Evolutionary conservation across 2,888 invertebrate species (phyloP), one percentile per base, ranked within the genome.

Genomic region (Ischnus inquisitorius): DNA sequence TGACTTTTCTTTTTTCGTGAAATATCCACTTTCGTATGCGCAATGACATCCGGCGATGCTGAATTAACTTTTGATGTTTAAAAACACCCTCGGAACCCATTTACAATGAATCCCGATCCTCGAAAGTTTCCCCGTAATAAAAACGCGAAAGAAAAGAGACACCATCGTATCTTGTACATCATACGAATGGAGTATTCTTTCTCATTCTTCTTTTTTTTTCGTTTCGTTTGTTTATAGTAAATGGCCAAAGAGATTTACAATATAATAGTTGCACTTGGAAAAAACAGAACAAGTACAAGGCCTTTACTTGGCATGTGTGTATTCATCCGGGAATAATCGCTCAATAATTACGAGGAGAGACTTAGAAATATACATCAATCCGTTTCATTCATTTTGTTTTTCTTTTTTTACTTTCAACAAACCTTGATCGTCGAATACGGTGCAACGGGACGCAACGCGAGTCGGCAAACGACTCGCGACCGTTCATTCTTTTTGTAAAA

Each of bases 1-100:
- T 67, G 25, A 12, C n/a, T 57, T 39, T 62, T 69, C 41, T 43
- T 51, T 54, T 54, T 22, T 79, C 64, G 19, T 75, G 83, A 79
- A 79, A 81, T 75, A 84, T 74, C 76, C 34, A 84, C 80, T 84
- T 84, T 84, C 84, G 84, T 84, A 84, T 84, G 84, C 84, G 84
- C 84, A 84, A 84, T 84, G 43, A 80, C 80, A 84, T 84, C 84
- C 67, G 84, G 69, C 77, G 84, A 81, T 84, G 80, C 80, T 72
- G 62, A 81, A 81, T 81, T 72, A 78, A 54, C 64, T 69, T 12
- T 19, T 78, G 74, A 78, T 81, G 69, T 72, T 78, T 62, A 48
- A 51, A 79, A 76, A 79, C 60, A 46, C 69, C 69, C 71, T 10
- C 69, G 71, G 79, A 51, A 64, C 28, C 68, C 79, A 83, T 83